Conservation (phyloP, 2,888 invertebrate genomes). For the Autographa pulchrina region DNA sequence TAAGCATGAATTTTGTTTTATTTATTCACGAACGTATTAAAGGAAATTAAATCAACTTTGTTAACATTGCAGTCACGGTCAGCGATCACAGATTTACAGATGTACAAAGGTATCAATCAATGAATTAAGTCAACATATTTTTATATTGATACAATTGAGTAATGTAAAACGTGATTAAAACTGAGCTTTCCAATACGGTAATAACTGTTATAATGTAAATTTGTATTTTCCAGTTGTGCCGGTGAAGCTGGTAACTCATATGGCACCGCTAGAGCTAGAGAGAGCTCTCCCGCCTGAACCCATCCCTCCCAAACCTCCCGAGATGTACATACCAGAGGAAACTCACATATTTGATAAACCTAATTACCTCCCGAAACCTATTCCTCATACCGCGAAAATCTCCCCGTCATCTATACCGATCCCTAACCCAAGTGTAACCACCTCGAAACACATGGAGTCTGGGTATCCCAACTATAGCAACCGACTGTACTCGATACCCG, state of each 20-base stretch:
- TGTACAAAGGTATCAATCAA: conserved; percentile 26
- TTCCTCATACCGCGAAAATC: conserved; percentile 82
- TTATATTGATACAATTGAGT: not conserved
- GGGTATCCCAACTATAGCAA: conserved; percentile 80
- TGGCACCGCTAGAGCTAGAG: conserved; percentile 64
- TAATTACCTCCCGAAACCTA: conserved; percentile 74
- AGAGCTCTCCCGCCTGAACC: conserved; percentile 62
- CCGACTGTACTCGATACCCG: conserved; percentile 83
- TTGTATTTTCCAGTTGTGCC: conserved; percentile 52
- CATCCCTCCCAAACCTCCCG: conserved; percentile 72
- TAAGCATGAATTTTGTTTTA: conserved; percentile 23
- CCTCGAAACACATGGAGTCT: conserved; percentile 76
- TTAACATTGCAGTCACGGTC: not conserved
- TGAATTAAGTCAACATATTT: conserved; percentile 23
- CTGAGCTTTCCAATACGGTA: not conserved
- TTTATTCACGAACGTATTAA: not conserved
- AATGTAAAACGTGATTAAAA: not conserved
- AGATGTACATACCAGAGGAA: conserved; percentile 70
- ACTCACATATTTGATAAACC: conserved; percentile 72
- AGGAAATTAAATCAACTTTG: not conserved
- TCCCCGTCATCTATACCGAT: conserved; percentile 87
- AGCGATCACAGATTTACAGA: not conserved
- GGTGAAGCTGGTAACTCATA: conserved; percentile 45
- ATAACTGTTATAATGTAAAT: not conserved
- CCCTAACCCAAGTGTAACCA: conserved; percentile 82